Evolutionary conservation across 2,113 vertebrate species (phyloP).

Genomic region (Hippocampus zosterae): DNA sequence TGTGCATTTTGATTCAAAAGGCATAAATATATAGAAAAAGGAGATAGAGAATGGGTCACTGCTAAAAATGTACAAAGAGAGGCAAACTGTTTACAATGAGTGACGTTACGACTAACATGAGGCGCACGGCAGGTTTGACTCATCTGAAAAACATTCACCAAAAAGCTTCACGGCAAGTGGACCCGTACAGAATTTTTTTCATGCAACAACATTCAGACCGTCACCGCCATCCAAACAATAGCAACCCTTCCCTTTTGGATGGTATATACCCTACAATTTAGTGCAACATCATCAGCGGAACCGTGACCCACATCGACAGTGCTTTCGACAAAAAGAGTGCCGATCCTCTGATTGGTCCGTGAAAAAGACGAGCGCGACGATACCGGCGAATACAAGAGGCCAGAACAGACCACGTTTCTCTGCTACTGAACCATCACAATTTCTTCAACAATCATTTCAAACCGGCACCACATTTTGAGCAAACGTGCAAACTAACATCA

Average conservation of each 20-base stretch:
- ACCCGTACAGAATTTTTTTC: slow-evolving; percentile 22
- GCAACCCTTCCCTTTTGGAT: slow-evolving; percentile 32
- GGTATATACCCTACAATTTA: slow-evolving; percentile 30
- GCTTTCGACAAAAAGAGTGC: slow-evolving; percentile 39
- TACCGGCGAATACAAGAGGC: slow-evolving; percentile 46
- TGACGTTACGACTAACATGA: slow-evolving; percentile 48
- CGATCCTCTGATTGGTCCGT: slow-evolving; percentile 45
- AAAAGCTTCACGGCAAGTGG: slow-evolving; percentile 39
- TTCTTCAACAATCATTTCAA: slow-evolving; percentile 38
- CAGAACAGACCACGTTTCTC: slow-evolving; percentile 53
- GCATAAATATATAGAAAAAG: slow-evolving; percentile 61
- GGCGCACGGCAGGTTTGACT: slow-evolving; percentile 47
- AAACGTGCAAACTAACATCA: slow-evolving; percentile 47
- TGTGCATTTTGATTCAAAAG: slow-evolving; percentile 59
- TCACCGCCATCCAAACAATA: slow-evolving; percentile 25
- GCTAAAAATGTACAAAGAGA: slow-evolving; percentile 67
- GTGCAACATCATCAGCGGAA: slow-evolving; percentile 16
- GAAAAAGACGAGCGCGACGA: slow-evolving; percentile 47
- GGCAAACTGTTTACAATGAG: slow-evolving; percentile 56
- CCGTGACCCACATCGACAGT: slow-evolving; percentile 25
- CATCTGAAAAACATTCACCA: slow-evolving; percentile 34
- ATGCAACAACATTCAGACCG: slow-evolving; percentile 44
- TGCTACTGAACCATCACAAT: slow-evolving; percentile 48
- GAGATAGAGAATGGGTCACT: slow-evolving; percentile 53
- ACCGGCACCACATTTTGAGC: slow-evolving; percentile 46